These are phyloP conservation scores for Bolborhynchus lineola DNA, from an alignment of 2,113 vertebrate genomes.

Conservation along the genomic window DNA sequence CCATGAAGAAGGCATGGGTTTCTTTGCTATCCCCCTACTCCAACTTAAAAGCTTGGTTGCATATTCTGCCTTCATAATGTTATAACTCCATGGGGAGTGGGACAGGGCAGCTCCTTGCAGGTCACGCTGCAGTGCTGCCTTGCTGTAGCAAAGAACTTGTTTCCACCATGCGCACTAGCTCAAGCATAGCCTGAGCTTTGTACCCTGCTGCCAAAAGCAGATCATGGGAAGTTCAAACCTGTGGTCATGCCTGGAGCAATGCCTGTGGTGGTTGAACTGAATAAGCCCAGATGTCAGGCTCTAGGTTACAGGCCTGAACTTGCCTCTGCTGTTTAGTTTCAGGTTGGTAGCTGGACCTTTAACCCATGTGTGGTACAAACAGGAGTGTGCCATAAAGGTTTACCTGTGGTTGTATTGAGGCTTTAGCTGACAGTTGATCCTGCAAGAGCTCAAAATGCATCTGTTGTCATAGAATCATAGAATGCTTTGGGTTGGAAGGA, in stretches of 20 bases:
- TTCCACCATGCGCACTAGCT: rapidly evolving
- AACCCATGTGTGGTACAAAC: not conserved
- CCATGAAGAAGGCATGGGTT: not conserved
- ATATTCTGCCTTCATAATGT: not conserved
- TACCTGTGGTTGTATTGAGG: not conserved
- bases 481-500: not conserved
- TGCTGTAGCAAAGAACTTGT: not conserved
- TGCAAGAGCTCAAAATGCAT: not conserved
- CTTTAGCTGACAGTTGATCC: not conserved
- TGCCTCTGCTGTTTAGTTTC: not conserved
- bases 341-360: not conserved
- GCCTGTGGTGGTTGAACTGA: rapidly evolving
- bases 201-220: not conserved
- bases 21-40: not conserved
- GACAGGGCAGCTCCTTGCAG: not conserved
- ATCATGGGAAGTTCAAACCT: not conserved
- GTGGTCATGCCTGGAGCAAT: not conserved
- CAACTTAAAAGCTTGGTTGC: not conserved
- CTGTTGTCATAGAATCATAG: not conserved
- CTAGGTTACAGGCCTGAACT: not conserved
- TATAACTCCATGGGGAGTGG: not conserved
- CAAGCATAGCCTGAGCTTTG: not conserved
- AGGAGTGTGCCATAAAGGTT: not conserved
- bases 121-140: not conserved
- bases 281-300: not conserved